phyloP scores from a whole-genome alignment of 2,113 vertebrate genomes.

The Melierax canorus region DNA sequence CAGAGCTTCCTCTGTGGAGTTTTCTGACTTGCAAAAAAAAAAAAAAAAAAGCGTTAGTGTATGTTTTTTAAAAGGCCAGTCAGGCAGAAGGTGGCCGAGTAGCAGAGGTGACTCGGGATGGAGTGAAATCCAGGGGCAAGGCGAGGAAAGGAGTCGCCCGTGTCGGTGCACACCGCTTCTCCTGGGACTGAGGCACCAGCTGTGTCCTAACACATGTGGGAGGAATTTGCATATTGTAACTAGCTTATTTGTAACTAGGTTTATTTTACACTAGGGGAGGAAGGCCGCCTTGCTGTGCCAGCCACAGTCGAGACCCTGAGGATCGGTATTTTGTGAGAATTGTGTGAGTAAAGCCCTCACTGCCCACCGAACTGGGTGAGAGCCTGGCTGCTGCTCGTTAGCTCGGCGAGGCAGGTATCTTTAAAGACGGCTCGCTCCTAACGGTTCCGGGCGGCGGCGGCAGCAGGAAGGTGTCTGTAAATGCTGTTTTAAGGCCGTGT shows the following conservation, averaged over 20 bases:
- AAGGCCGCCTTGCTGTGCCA: neutral
- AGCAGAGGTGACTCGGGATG: neutral
- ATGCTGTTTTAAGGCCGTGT: neutral
- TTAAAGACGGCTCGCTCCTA: neutral
- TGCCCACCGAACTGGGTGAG: rapidly evolving
- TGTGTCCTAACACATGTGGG: neutral
- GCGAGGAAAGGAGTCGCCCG: rapidly evolving
- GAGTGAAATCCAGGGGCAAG: neutral
- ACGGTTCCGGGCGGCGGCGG: neutral
- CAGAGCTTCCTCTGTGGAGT: neutral
- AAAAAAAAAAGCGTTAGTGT: rapidly evolving
- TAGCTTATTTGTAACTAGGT: neutral
- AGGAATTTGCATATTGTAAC: neutral
- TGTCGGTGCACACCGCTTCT: rapidly evolving
- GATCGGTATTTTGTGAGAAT: neutral
- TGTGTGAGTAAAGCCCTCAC: neutral
- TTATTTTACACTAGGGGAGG: neutral
- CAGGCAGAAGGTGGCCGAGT: neutral
- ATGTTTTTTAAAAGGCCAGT: neutral
- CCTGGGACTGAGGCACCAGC: neutral
- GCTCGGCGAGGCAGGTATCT: neutral
- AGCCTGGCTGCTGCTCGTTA: neutral
- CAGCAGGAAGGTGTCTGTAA: neutral
- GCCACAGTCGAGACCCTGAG: neutral
- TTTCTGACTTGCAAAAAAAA: neutral